phyloP scores from a whole-genome alignment of 1,140 invertebrate species.

The Penaeus indicus region DNA sequence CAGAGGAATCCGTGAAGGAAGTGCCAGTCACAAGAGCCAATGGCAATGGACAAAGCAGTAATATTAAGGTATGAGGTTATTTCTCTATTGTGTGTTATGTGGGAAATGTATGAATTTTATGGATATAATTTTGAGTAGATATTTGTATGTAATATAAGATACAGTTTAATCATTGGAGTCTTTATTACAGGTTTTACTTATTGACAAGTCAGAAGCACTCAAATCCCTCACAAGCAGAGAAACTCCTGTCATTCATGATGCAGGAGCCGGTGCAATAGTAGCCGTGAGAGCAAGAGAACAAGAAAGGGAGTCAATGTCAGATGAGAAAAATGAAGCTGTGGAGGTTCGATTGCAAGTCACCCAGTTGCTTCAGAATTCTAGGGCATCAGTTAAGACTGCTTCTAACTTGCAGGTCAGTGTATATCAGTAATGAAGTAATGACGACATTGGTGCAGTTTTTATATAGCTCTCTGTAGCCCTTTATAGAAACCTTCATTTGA shows the following conservation, averaged over 20 bases:
- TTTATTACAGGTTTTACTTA: constrained; percentile 33
- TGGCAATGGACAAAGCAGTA: too few relatives aligned
- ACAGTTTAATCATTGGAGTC: too few relatives aligned
- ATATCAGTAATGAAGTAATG: background rate
- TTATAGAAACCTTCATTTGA: background rate
- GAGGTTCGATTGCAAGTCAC: constrained; percentile 38
- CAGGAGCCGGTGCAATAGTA: constrained; percentile 32
- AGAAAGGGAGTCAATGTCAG: background rate
- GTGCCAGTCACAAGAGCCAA: too few relatives aligned
- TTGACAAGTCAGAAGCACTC: constrained; percentile 16
- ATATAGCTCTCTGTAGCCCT: background rate
- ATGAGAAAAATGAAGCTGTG: constrained; percentile 1
- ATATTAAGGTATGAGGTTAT: too few relatives aligned
- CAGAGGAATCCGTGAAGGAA: too few relatives aligned
- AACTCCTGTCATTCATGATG: constrained; percentile 44
- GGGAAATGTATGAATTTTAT: too few relatives aligned
- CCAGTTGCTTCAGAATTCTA: constrained; percentile 36
- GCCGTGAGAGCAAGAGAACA: constrained; percentile 20
- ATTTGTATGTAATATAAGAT: too few relatives aligned
- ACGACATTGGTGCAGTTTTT: background rate
- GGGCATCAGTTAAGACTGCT: constrained; percentile 10
- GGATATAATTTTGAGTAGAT: too few relatives aligned
- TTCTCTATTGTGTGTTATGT: too few relatives aligned
- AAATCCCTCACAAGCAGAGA: constrained; percentile 33
- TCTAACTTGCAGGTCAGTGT: constrained; percentile 31